Base-by-base conservation (phyloP, 2,797 vertebrate genomes). In the Odontamblyopus lacepedii region DNA sequence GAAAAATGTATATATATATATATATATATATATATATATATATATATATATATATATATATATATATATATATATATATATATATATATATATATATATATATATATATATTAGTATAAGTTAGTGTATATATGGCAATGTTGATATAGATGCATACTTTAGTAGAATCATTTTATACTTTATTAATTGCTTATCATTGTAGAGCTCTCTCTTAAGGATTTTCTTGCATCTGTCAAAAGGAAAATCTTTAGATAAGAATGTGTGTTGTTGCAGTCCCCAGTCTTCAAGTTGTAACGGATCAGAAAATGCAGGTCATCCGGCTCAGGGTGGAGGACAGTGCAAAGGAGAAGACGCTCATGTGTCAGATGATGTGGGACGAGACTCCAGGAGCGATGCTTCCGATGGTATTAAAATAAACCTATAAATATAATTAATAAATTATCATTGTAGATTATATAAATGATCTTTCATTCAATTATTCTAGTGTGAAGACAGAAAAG, bases 391-490 rank as follows among this genome's bases (percentile, higher is more conserved):
- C 74, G 5, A 0, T 9, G 38, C 72, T 87, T 62, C 0, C 48
- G 35, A 90, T 87, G 94, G 94, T 95, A 81, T 88, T 87, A 23
- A n/a, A 26, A 5, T 44, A n/a, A 12, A 50, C 11, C 50, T 38
- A 15, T 66, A 63, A 5, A 61, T 13, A 60, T 23, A 9, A 59
- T 16, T 51, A 13, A 18, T n/a, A 44, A 1, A 63, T 23, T 65
- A 18, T 35, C 32, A 32, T 69, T 9, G 19, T 2, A 16, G 19
- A 9, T 65, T 56, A 2, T 64, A 32, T 23, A 3, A 63, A 68
- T 26, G 64, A 12, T 60, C 5, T 71, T 19, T 53, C n/a, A 23
- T 66, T 63, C 7, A 23, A 69, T 69, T 73, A 64, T 68, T 66
- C 70, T 76, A 93, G 91, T 82, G 77, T 7, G 65, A 64, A 67